Evolutionary conservation across 2,113 vertebrate genomes (phyloP), one percentile per base, ranked within the genome.

Genomic region (Tamias sibiricus): DNA sequence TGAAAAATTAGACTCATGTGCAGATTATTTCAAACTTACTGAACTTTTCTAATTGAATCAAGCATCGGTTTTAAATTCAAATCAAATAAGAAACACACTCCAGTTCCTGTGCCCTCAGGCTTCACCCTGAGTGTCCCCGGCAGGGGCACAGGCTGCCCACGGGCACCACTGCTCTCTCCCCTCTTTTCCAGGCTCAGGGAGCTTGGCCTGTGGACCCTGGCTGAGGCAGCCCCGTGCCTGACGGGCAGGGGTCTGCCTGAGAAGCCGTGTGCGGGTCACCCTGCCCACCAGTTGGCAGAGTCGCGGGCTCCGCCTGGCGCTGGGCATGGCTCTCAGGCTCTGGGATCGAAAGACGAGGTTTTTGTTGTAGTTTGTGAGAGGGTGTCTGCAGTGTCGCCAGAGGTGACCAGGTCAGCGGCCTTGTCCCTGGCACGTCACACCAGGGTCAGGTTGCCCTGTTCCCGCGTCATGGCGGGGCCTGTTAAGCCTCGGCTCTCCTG

Each of bases 11-110:
- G 68, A 64, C 26, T 14, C 62, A 74, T 35, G 9, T 35, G 49
- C 8, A 81, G 20, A 14, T 62, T 94, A 1, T 94, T 86, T 40
- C 82, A 94, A 62, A 72, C 11, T 74, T 72, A 40, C 4, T 13
- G 11, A 92, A 10, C 16, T 83, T 94, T 87, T 77, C 66, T 97
- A 79, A 93, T 44, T 93, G 28, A 72, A 16, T 68, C 32, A 80
- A 82, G 14, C 83, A 17, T 54, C 32, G 77, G 12, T 49, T 95
- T 68, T 83, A 69, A 75, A 72, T 37, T 82, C 17, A 59, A 81
- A 54, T 83, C 22, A 49, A 83, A 47, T 69, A 52, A 87, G 57
- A 62, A 22, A 8, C 52, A 35, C 62, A 35, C 35, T 69, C 28
- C 35, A 4, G 17, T 80, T 24, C 79, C 11, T 86, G 11, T 68